A percentile compares a stretch with the other conserved stretches of the same genome.
phyloP scores from a whole-genome alignment of 2,113 vertebrate genomes.

The Lamprotornis superbus region DNA sequence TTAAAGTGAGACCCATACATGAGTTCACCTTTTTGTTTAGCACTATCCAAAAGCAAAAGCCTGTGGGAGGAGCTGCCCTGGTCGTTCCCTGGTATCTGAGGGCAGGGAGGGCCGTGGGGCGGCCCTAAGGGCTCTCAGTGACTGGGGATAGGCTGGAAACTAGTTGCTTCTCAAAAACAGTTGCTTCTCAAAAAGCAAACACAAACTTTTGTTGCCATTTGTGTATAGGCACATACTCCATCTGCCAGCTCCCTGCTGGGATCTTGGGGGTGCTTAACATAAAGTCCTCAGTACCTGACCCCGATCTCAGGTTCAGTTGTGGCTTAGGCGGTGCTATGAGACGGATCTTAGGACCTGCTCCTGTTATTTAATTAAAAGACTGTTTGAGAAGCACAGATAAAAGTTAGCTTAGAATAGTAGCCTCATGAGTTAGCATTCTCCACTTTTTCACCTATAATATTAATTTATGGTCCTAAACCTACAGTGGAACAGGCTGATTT shows the following conservation, averaged over 20 bases:
- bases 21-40: neutral
- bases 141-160: neutral
- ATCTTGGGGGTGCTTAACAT: neutral
- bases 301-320: neutral
- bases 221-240: accelerated
- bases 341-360: neutral
- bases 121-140: neutral
- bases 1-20: accelerated
- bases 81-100: neutral
- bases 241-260: neutral
- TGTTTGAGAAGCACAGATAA: neutral
- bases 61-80: neutral
- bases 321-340: neutral
- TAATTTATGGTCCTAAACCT: neutral
- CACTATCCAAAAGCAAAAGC: neutral
- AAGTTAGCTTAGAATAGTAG: neutral
- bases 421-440: neutral
- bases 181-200: neutral
- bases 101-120: neutral
- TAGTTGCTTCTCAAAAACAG: neutral
- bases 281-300: neutral
- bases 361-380: neutral
- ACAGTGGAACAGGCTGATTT: neutral
- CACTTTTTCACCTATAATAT: neutral
- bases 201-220: accelerated